Conservation (phyloP, 2,113 vertebrate genomes). For the Oryzias melastigma region DNA sequence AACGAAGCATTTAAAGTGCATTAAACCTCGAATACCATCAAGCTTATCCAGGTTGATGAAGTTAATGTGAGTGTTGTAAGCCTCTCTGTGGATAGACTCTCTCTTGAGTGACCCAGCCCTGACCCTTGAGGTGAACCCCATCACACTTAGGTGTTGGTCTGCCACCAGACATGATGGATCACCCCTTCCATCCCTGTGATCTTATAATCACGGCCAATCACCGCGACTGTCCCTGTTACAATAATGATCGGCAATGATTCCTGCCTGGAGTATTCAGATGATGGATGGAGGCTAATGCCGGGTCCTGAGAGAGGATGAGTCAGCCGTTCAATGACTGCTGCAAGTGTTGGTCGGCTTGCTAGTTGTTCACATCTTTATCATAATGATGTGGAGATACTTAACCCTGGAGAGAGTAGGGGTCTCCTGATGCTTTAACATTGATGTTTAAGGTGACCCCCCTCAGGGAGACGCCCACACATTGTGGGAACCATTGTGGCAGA, state of each 20-base stretch:
- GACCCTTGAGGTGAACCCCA: conserved; percentile 72
- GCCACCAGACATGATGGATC: conserved; percentile 77
- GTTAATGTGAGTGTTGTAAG: conserved; percentile 8
- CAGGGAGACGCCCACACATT: conserved; percentile 71
- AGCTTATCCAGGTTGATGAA: too few relatives aligned
- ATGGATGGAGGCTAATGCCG: conserved; percentile 66
- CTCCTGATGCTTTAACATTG: conserved; percentile 64
- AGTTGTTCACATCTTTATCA: conserved; percentile 78
- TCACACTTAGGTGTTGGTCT: conserved; percentile 74
- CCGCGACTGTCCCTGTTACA: conserved; percentile 60
- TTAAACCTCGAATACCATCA: too few relatives aligned
- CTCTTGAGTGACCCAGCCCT: conserved; percentile 64
- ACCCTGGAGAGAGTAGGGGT: conserved; percentile 64
- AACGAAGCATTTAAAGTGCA: too few relatives aligned
- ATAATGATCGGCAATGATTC: conserved; percentile 77
- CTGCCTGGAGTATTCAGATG: conserved; percentile 71
- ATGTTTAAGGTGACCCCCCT: conserved; percentile 76
- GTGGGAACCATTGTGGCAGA: conserved; percentile 71
- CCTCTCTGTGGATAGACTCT: conserved; percentile 31
- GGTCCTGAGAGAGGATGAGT: conserved; percentile 64
- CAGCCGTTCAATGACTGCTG: conserved; percentile 61
- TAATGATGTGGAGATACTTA: conserved; percentile 82
- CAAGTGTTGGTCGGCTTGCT: conserved; percentile 53
- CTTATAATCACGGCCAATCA: conserved; percentile 73
- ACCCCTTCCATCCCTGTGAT: conserved; percentile 71